A percentile compares a stretch with the other conserved stretches of the same genome.
Conservation (phyloP, 2,113 vertebrate species). For the Choloepus hoffmanni region DNA sequence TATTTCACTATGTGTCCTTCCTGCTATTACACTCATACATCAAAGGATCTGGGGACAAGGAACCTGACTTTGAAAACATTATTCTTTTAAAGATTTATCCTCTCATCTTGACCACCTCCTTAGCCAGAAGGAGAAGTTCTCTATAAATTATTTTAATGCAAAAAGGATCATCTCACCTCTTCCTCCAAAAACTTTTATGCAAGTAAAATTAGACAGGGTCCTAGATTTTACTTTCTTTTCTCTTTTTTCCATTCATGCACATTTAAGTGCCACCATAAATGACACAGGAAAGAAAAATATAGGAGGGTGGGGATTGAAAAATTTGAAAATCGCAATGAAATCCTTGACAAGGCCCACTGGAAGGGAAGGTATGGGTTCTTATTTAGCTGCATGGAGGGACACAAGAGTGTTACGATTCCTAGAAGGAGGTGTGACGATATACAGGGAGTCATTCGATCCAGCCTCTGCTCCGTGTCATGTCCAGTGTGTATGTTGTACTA, state of each 20-base stretch:
- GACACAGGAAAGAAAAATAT: neutral
- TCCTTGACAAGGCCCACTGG: neutral
- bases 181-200: constrained; percentile 15
- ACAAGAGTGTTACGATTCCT: neutral
- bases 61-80: constrained; percentile 91
- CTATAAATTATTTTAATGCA: constrained; percentile 87
- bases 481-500: accelerated
- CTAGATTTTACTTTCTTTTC: neutral
- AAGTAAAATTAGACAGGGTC: constrained; percentile 4
- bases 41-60: constrained; percentile 89
- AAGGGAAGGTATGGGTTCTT: neutral
- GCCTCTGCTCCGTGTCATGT: neutral
- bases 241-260: neutral
- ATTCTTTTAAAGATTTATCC: constrained; percentile 91
- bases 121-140: constrained; percentile 81
- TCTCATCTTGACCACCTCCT: constrained; percentile 88
- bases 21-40: constrained; percentile 90
- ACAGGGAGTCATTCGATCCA: neutral
- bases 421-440: neutral
- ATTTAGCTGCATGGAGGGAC: neutral
- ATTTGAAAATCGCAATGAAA: neutral
- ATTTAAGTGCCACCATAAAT: neutral
- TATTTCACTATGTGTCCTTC: constrained; percentile 89
- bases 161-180: constrained; percentile 71
- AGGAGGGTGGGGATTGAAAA: neutral